Evolutionary conservation across 1,140 invertebrate species (phyloP).

Genomic region (Solenopsis fugax): DNA sequence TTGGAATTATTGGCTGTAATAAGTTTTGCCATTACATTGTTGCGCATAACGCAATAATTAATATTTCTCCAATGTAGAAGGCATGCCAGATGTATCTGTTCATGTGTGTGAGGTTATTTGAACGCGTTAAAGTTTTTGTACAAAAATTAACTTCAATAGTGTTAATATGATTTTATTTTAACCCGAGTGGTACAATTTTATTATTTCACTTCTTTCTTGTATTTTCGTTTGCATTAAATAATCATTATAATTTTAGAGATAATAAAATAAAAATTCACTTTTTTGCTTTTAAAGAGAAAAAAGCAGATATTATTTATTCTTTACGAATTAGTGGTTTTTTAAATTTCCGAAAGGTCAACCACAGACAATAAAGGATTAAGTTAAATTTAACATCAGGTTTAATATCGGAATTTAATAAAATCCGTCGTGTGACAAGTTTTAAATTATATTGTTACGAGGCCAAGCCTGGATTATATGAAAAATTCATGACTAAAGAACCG

Average conservation of each 20-base stretch:
- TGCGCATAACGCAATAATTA: not conserved
- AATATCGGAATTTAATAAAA: constrained; percentile 17
- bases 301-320: not conserved
- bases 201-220: not conserved
- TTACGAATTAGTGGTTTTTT: not conserved
- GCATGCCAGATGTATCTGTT: not conserved
- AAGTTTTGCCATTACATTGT: constrained; percentile 9
- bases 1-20: constrained; percentile 7
- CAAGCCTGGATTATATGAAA: not conserved
- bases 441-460: constrained; percentile 8
- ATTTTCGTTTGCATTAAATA: not conserved
- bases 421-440: not conserved
- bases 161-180: not conserved
- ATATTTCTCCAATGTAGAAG: not conserved
- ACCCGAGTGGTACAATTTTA: not conserved
- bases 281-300: not conserved
- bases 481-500: not conserved
- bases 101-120: not conserved
- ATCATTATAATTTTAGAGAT: not conserved
- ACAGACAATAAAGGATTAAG: constrained; percentile 2
- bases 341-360: not conserved
- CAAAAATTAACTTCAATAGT: not conserved
- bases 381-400: not conserved
- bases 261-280: not conserved
- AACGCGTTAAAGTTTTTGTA: not conserved